Base-by-base conservation (phyloP, 2,113 vertebrate species). In the Cranoglanis bouderius region DNA sequence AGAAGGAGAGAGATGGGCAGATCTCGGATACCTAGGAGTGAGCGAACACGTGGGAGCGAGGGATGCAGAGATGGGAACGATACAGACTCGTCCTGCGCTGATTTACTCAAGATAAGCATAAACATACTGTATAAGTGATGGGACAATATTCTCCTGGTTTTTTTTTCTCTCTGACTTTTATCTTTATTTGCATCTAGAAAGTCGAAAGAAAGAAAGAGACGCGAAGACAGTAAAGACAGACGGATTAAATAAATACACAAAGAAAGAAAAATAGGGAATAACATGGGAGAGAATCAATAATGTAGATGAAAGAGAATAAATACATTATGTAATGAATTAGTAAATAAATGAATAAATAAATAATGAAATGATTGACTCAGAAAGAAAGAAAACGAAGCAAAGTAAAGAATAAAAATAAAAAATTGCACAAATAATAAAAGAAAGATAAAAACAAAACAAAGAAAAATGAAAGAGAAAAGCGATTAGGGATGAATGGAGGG, bases 1-100 rank as follows among this genome's bases (percentile, higher is more conserved):
- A 43, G 21, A 43, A 46, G 19, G 26, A 59, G 26, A 43, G 53
- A 87, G 61, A 40, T 29, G 21, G 51, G 81, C 18, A 85, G 19
- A 43, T 70, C 35, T 46, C 32, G 24, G 70, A 78, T 57, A 89
- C 86, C 38, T 85, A 80, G 53, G 10, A 84, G 59, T 35, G 59
- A 80, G 61, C 26, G 10, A 80, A 55, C 49, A 38, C 18, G 8
- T 49, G 18, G 32, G 51, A 49, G 8, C 59, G 38, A 84, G 59
- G 59, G 46, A 86, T 35, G 49, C n/a, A 10, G 51, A 82, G n/a
- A 59, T 14, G 35, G 24, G 82, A n/a, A 29, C n/a, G 13, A 24
- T 57, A 38, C 13, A 82, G 18, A 53, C 49, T 51, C 29, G 24
- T 1, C 10, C 46, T 29, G n/a, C 26, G 18, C 12, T 51, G 29